Percentiles rank a stretch among this genome's conserved stretches.
Evolutionary conservation across 2,888 invertebrate species (phyloP).

Genomic region (Tachystola acroxantha): DNA sequence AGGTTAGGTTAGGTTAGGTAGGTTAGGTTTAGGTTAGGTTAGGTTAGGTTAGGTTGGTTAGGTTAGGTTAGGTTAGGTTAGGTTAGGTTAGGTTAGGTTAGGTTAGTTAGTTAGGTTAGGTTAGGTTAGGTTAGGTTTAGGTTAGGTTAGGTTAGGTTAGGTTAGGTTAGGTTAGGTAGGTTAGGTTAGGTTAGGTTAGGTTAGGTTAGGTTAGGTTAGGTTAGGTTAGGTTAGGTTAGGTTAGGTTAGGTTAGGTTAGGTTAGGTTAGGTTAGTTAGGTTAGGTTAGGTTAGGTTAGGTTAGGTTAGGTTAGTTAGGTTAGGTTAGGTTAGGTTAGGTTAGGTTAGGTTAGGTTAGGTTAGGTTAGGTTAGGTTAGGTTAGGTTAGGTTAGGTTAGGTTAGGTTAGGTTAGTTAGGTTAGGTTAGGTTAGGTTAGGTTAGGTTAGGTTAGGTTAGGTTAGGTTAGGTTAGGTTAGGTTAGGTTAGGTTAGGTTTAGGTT

Average conservation of each 20-base stretch:
- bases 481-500: slow-evolving; percentile 11
- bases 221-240: slow-evolving; percentile 13
- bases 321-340: slow-evolving; percentile 16
- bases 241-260: slow-evolving; percentile 11
- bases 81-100: no score
- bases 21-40: slow-evolving; percentile 10
- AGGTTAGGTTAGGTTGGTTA: slow-evolving; percentile 8
- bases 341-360: slow-evolving; percentile 17
- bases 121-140: no score
- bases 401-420: slow-evolving; percentile 16
- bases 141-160: slow-evolving; percentile 22
- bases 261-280: slow-evolving; percentile 5
- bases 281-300: slow-evolving; percentile 1
- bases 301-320: slow-evolving; percentile 3
- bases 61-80: no score
- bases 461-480: slow-evolving; percentile 11
- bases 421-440: slow-evolving; percentile 10
- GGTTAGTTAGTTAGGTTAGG: slow-evolving; percentile 19
- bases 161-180: slow-evolving; percentile 18
- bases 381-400: slow-evolving; percentile 18
- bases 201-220: slow-evolving; percentile 15
- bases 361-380: slow-evolving; percentile 18
- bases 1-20: slow-evolving; percentile 11
- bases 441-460: slow-evolving; percentile 12
- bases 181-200: no score